Evolutionary conservation across 2,113 vertebrate genomes (phyloP).

Genomic region (Seriola quinqueradiata): DNA sequence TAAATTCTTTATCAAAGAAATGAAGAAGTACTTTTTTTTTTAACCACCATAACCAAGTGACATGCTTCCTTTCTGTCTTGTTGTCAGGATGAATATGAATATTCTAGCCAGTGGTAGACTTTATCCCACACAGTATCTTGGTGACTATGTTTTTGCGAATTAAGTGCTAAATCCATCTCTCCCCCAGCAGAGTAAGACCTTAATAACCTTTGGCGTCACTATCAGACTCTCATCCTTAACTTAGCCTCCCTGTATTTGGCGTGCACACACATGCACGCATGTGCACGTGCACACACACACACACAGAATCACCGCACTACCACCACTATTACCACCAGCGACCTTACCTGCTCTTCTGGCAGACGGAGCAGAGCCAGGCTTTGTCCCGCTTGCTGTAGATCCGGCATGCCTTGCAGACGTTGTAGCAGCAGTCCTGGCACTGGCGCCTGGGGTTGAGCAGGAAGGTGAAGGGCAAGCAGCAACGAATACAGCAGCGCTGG

Average conservation of each 20-base stretch:
- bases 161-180: slow-evolving; percentile 44
- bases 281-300: background rate
- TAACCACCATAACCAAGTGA: background rate
- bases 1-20: background rate
- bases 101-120: background rate
- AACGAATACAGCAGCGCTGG: slow-evolving; percentile 95
- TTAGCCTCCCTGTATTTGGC: slow-evolving; percentile 19
- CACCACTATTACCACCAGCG: background rate
- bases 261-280: no score
- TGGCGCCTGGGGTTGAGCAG: slow-evolving; percentile 91
- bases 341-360: slow-evolving; percentile 93
- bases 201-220: slow-evolving; percentile 50
- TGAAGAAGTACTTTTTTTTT: background rate
- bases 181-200: slow-evolving; percentile 25
- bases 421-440: slow-evolving; percentile 92
- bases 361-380: slow-evolving; percentile 92
- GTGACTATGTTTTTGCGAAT: slow-evolving; percentile 18
- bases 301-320: background rate
- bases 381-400: slow-evolving; percentile 89
- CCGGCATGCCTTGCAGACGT: slow-evolving; percentile 94
- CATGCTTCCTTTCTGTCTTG: background rate
- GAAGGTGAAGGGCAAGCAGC: slow-evolving; percentile 94
- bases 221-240: slow-evolving; percentile 36
- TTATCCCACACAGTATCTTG: slow-evolving; percentile 19
- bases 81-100: background rate